These are phyloP conservation scores for Aythya baeri DNA, from an alignment of 2,113 vertebrate species.

Conservation along the genomic window DNA sequence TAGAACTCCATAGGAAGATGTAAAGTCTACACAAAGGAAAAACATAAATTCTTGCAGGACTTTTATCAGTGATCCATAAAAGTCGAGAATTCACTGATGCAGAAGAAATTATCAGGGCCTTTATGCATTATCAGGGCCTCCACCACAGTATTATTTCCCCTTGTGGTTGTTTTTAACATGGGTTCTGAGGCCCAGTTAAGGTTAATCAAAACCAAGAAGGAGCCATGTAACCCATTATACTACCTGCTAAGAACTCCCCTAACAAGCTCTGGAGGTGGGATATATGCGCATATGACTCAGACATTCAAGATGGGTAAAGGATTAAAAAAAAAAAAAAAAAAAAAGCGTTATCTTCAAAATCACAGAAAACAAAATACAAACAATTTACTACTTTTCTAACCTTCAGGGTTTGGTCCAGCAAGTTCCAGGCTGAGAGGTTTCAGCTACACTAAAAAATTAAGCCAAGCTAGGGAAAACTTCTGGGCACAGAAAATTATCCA, in stretches of 20 bases:
- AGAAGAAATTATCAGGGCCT: not conserved
- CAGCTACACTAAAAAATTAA: not conserved
- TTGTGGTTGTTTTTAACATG: not conserved
- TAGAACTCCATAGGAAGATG: not conserved
- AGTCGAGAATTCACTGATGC: rapidly evolving
- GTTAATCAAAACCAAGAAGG: not conserved
- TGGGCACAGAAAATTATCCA: not conserved
- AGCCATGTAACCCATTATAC: rapidly evolving
- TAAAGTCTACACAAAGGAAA: not conserved
- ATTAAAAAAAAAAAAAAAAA: not conserved
- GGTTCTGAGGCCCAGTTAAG: not conserved
- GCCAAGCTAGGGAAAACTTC: not conserved
- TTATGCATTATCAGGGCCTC: not conserved
- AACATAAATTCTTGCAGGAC: not conserved
- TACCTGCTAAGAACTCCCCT: not conserved
- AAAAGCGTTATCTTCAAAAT: not conserved
- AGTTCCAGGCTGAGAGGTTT: not conserved
- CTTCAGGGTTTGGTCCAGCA: not conserved
- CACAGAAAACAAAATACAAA: not conserved
- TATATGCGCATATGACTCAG: no score
- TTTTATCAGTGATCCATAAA: not conserved
- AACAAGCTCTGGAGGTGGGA: not conserved
- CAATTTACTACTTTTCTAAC: not conserved
- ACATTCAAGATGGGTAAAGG: not conserved
- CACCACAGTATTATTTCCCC: not conserved